A percentile compares a stretch with the other conserved stretches of the same genome.
phyloP scores from a whole-genome alignment of 1,140 invertebrate species.

The Drosophila ananassae region DNA sequence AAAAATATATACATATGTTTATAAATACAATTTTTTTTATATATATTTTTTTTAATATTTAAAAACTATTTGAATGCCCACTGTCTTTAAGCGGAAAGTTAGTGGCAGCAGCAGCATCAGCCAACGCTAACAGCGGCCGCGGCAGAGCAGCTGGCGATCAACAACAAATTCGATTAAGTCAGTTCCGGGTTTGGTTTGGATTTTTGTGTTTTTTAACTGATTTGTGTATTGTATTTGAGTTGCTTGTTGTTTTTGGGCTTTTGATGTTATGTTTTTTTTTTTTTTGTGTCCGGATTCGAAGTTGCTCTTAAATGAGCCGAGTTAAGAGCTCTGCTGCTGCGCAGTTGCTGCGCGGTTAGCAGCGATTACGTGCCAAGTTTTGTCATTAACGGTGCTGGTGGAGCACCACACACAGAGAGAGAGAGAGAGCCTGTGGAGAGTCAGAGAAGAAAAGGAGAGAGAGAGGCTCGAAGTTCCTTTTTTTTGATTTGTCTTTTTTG shows the following conservation, averaged over 20 bases:
- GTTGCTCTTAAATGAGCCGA: conserved; percentile 36
- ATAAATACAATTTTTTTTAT: neutral
- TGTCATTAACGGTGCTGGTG: conserved; percentile 21
- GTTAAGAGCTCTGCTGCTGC: conserved; percentile 34
- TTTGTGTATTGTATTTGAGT: conserved; percentile 42
- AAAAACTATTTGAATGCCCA: conserved; percentile 4
- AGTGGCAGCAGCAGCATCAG: conserved; percentile 23
- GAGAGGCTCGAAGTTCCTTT: conserved; percentile 4
- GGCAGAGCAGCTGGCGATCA: conserved; percentile 61
- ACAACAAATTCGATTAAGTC: conserved; percentile 80
- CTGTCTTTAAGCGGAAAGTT: conserved; percentile 51
- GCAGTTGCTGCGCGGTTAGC: conserved; percentile 4
- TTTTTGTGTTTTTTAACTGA: conserved; percentile 63
- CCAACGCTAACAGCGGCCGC: conserved; percentile 9
- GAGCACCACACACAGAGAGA: neutral
- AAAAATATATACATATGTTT: no score
- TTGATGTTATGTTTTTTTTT: conserved; percentile 4
- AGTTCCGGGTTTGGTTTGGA: conserved; percentile 77
- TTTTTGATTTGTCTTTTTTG: conserved; percentile 14
- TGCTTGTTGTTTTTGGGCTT: conserved; percentile 10
- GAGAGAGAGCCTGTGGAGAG: neutral
- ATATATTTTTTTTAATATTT: neutral
- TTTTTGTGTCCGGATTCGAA: conserved; percentile 28
- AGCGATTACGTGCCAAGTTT: conserved; percentile 43
- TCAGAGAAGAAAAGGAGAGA: neutral